Conservation (phyloP, 2,113 vertebrate genomes). For the Trichomycterus rosablanca region DNA sequence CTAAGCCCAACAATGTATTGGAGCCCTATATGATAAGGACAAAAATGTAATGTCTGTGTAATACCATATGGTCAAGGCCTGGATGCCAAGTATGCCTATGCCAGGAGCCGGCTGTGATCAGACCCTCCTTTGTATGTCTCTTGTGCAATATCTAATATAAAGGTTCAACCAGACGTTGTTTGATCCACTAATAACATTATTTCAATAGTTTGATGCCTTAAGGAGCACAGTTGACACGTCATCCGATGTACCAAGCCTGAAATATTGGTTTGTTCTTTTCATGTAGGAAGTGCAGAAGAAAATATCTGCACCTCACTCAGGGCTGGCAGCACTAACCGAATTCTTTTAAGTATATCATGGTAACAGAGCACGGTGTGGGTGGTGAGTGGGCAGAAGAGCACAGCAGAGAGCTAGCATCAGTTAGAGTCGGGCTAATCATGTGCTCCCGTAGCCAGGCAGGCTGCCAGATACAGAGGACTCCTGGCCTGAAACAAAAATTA, state of each 20-base stretch:
- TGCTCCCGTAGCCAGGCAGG: slow-evolving; percentile 31
- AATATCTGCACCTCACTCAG: slow-evolving; percentile 31
- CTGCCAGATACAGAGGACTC: slow-evolving; percentile 35
- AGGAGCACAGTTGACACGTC: not conserved
- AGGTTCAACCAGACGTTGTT: not conserved
- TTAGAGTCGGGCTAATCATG: slow-evolving; percentile 30
- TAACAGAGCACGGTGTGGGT: slow-evolving; percentile 54
- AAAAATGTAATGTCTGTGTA: no score
- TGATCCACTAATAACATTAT: not conserved
- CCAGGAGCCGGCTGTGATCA: no score
- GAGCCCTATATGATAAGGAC: no score
- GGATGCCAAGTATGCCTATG: no score
- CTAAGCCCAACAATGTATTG: no score
- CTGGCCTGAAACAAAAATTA: slow-evolving; percentile 30
- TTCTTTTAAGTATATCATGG: slow-evolving; percentile 47
- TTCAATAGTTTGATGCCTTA: not conserved
- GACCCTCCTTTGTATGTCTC: no score
- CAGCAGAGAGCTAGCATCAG: slow-evolving; percentile 24
- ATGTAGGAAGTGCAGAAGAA: slow-evolving; percentile 12
- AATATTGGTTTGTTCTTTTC: slow-evolving; percentile 10
- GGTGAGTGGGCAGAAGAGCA: slow-evolving; percentile 40
- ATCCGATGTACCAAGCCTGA: not conserved
- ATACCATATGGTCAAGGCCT: no score
- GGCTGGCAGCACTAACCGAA: slow-evolving; percentile 26
- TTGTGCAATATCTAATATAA: not conserved